Evolutionary conservation across 64 coral and sea anemone species (phyloP), one percentile per base, ranked within the genome.

Genomic region (Stichodactyla mertensii): DNA sequence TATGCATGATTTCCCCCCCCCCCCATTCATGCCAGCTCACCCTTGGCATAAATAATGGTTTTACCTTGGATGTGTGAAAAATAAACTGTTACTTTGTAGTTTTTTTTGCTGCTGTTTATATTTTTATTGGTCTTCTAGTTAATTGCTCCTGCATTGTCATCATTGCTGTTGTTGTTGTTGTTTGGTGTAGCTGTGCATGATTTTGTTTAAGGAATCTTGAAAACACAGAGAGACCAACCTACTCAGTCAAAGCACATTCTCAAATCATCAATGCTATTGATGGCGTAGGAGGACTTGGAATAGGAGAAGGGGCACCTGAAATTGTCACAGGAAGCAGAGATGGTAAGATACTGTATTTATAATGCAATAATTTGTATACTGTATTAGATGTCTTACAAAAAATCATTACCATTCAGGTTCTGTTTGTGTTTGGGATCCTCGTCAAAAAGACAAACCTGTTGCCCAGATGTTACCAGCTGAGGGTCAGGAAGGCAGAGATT

Each of bases 361-460:
- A 16, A 59, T 59, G 57, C 36, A 45, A 45, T 45, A 59, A 12
- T 59, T 59, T 59, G 57, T 12, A 45, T 45, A 45, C 36, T 45
- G 3, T 45, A 45, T 45, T 45, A 45, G 36, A 45, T 45, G 36
- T 45, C 36, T 45, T 45, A 45, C 36, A 45, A 45, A 45, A 57
- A 45, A 45, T 45, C 36, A 45, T 45, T 45, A 2, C 36, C 36
- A 45, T 22, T n/a, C 54, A 99, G 97, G 97, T 86, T 87, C 93
- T 90, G 93, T 99, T 4, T 95, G 93, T 89, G 97, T 99, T 79
- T 99, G 97, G 97, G 97, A 99, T 82, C 97, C 97, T 69, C 90
- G 97, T 80, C 97, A 99, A 28, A 99, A 99, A 86, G 93, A 99
- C 61, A 92, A 92, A 70, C 93, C 97, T 16, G 97, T 99, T 23